Evolutionary conservation across 2,888 invertebrate genomes (phyloP), one percentile per base, ranked within the genome.

Genomic region (Zygaena filipendulae): DNA sequence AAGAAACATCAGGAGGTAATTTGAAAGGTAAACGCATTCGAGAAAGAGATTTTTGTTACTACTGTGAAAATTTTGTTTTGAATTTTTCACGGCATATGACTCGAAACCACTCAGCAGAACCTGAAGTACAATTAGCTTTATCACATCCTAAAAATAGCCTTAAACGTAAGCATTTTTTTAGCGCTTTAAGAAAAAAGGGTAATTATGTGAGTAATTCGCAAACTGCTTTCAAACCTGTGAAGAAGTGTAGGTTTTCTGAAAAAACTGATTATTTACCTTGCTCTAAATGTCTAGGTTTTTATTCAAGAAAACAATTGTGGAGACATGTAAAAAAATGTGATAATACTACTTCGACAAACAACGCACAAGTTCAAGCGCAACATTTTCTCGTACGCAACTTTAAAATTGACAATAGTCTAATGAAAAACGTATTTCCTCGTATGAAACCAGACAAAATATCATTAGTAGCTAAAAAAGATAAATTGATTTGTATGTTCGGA

Each of bases 341-440:
- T 32, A 28, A 27, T n/a, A n/a, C n/a, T 25, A 13, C 21, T 23
- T 18, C 12, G 20, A 38, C 22, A 25, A 32, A 30, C 39, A 43
- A 45, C 23, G 23, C 33, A 21, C 45, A 47, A 42, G 33, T 40
- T 36, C 40, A 51, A 19, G 49, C 49, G 4, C 49, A 51, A 47
- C 49, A 51, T 32, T 25, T 48, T 21, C 20, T 47, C 11, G 11
- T 46, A 33, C 28, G 40, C 18, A 23, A 52, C 39, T 21, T 45
- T 8, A 42, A 45, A 43, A 32, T 49, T 16, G 50, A 50, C 25
- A 33, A 47, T 39, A 47, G 47, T 33, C 44, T 49, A 22, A 40
- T 43, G 25, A 34, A 36, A 14, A 40, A 22, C 12, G 45, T 52
- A 34, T 50, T 50, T 44, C 42, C 33, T 8, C 33, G 43, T 36